phyloP scores from a whole-genome alignment of 2,113 vertebrate species.

The Erythrocercus mccallii region DNA sequence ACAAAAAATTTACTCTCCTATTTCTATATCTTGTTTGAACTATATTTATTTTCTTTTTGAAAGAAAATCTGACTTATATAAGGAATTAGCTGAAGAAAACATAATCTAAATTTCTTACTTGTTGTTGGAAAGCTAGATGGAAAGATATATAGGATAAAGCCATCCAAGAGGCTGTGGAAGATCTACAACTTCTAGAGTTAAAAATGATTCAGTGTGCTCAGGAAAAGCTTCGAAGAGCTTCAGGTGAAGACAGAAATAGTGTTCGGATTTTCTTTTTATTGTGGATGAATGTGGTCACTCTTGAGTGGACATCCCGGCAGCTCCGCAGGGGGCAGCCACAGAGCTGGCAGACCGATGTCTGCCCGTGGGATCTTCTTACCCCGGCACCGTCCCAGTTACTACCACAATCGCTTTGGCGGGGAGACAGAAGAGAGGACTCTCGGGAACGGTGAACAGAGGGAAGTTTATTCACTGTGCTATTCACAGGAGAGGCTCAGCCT shows the following conservation, averaged over 20 bases:
- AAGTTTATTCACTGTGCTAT: too few species aligned
- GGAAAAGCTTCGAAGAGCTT: not conserved
- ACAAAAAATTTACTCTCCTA: not conserved
- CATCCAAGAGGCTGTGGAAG: not conserved
- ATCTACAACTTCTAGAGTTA: not conserved
- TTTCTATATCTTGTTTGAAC: not conserved
- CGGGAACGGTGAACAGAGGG: too few species aligned
- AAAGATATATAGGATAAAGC: not conserved
- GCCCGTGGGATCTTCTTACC: too few species aligned
- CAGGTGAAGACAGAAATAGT: not conserved
- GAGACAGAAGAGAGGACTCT: too few species aligned
- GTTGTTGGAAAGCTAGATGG: not conserved
- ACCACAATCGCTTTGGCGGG: too few species aligned
- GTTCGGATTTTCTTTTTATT: not conserved
- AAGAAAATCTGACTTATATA: not conserved
- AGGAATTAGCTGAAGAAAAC: not conserved
- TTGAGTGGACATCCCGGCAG: too few species aligned
- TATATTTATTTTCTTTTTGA: not conserved
- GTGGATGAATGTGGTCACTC: not conserved
- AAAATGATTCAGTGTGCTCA: rapidly evolving
- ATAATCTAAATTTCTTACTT: not conserved
- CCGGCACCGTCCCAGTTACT: too few species aligned
- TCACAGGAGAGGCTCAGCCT: too few species aligned
- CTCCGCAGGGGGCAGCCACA: too few species aligned
- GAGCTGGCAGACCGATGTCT: too few species aligned